Conservation (phyloP, 2,797 vertebrate species). For the Girardinus metallicus region DNA sequence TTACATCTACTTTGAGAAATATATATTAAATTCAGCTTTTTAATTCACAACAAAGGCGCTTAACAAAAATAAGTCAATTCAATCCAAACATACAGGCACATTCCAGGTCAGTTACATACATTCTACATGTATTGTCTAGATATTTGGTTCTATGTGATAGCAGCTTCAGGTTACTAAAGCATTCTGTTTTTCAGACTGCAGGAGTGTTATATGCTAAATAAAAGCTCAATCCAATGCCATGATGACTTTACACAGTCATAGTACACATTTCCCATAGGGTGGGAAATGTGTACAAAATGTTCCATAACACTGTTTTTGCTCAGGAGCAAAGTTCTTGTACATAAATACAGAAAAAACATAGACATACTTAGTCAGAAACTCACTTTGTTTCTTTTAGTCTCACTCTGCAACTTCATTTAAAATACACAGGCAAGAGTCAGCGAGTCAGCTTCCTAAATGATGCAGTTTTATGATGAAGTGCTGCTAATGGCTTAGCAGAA, state of each 20-base stretch:
- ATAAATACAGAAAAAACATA: conserved; percentile 28
- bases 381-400: conserved; percentile 57
- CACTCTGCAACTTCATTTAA: conserved; percentile 52
- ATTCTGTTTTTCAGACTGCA: not conserved
- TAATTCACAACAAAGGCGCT: not conserved
- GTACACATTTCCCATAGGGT: no score
- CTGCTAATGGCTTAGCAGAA: conserved; percentile 76
- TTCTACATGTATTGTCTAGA: not conserved
- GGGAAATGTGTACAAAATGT: not conserved
- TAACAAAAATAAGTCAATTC: not conserved
- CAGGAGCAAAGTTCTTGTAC: conserved; percentile 6
- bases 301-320: conserved; percentile 34
- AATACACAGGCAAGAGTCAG: conserved; percentile 58
- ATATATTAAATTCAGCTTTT: not conserved
- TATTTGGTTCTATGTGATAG: not conserved
- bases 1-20: not conserved
- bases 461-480: conserved; percentile 75
- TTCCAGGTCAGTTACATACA: not conserved
- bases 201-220: not conserved
- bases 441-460: conserved; percentile 71
- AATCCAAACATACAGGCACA: not conserved
- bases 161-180: not conserved
- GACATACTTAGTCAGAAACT: conserved; percentile 32
- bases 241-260: not conserved
- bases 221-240: not conserved